Conservation (phyloP, 2,797 vertebrate genomes). For the Corythornis leucogaster region DNA sequence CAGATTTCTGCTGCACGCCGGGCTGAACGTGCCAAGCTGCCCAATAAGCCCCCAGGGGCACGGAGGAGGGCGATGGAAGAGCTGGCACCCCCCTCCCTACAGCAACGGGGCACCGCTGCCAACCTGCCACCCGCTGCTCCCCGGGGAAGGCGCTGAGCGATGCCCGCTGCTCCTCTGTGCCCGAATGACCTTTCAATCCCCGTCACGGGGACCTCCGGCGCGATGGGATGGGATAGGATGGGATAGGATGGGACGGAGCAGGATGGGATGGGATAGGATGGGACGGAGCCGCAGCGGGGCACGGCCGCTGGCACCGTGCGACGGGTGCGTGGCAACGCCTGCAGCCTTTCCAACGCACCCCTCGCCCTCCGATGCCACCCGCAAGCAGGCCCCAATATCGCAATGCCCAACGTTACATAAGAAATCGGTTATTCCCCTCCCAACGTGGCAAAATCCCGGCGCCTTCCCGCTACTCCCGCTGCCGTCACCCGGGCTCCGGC, state of each 20-base stretch:
- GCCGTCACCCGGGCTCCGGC: background rate
- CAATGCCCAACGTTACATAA: background rate
- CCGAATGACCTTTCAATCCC: background rate
- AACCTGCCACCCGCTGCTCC: background rate
- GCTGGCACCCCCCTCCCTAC: background rate
- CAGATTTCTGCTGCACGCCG: rapidly evolving
- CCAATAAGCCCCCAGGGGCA: rapidly evolving
- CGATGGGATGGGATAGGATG: background rate
- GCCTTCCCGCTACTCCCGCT: background rate
- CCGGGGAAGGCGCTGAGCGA: background rate
- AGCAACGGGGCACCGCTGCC: too few species aligned
- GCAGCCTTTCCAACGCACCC: background rate
- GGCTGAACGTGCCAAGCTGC: background rate
- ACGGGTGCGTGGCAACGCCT: background rate
- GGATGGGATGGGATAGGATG: too few species aligned
- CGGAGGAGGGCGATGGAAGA: rapidly evolving
- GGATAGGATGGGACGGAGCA: too few species aligned
- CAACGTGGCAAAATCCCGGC: background rate
- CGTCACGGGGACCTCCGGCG: background rate
- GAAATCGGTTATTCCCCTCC: background rate
- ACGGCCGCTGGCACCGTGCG: background rate
- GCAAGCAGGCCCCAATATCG: background rate
- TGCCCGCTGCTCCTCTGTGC: background rate
- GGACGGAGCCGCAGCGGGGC: too few species aligned
- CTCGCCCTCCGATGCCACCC: background rate